A percentile compares a stretch with the other conserved stretches of the same genome.
Conservation (phyloP, 1,140 invertebrate species). For the Megalonaias nervosa region DNA sequence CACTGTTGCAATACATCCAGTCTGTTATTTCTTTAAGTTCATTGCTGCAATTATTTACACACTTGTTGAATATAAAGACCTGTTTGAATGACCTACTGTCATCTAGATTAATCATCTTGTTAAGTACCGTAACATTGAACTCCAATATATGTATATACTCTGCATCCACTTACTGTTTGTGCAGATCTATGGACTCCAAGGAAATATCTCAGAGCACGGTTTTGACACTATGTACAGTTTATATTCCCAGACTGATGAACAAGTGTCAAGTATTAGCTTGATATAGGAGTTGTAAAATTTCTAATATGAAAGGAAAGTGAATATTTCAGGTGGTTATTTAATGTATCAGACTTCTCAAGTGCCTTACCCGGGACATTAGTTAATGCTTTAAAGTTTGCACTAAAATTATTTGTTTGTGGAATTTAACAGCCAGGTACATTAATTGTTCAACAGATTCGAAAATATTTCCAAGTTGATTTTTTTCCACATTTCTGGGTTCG, state of each 20-base stretch:
- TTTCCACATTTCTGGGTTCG: not conserved
- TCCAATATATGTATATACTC: conserved; percentile 4
- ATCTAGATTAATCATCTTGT: conserved; percentile 18
- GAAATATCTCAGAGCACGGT: conserved; percentile 28
- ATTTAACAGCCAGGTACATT: conserved; percentile 31
- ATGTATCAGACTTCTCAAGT: conserved; percentile 22
- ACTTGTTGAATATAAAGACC: not conserved
- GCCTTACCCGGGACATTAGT: conserved; percentile 22
- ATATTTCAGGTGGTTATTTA: conserved; percentile 22
- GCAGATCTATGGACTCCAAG: conserved; percentile 28
- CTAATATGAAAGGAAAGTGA: conserved; percentile 32
- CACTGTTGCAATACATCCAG: too few species aligned
- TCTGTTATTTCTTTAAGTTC: too few species aligned
- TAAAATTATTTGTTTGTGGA: conserved; percentile 19
- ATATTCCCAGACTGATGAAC: conserved; percentile 27
- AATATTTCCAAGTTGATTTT: conserved; percentile 15
- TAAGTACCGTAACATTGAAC: conserved; percentile 24
- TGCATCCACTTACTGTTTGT: too few species aligned
- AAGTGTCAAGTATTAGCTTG: conserved; percentile 27
- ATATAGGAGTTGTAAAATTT: conserved; percentile 31
- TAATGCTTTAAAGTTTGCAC: not conserved
- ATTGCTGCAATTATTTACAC: too few species aligned
- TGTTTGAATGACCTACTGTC: conserved; percentile 10
- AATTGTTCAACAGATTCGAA: conserved; percentile 18
- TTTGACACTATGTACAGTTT: conserved; percentile 22